Evolutionary conservation across 2,888 invertebrate species (phyloP).

Genomic region (Campoplex nolae): DNA sequence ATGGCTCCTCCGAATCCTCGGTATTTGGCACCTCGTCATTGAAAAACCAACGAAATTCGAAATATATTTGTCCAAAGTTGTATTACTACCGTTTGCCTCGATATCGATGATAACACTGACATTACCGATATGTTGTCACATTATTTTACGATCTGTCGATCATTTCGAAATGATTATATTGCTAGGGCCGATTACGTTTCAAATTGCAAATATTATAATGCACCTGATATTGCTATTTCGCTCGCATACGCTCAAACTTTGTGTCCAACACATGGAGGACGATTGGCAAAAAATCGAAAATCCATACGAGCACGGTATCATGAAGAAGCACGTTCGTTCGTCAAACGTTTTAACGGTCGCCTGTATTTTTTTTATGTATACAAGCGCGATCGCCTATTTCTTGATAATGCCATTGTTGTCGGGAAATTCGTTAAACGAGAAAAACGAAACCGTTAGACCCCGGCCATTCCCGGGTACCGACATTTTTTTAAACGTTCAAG

Average conservation of each 20-base stretch:
- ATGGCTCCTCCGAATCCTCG: conserved; percentile 58
- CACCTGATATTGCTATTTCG: conserved; percentile 35
- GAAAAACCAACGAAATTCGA: conserved; percentile 33
- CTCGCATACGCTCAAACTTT: conserved; percentile 36
- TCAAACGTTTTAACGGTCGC: conserved; percentile 65
- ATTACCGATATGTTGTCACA: neutral
- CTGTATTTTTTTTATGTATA: conserved; percentile 75
- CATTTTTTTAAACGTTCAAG: conserved; percentile 66
- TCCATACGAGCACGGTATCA: conserved; percentile 60
- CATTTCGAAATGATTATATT: conserved; percentile 17
- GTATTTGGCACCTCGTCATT: conserved; percentile 53
- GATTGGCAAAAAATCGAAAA: conserved; percentile 67
- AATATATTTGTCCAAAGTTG: conserved; percentile 28
- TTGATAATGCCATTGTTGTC: conserved; percentile 38
- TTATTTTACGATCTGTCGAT: conserved; percentile 6
- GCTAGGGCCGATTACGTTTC: conserved; percentile 52
- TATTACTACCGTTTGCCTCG: conserved; percentile 28
- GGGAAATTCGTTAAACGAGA: conserved; percentile 45
- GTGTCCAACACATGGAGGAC: conserved; percentile 58
- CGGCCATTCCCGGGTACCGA: conserved; percentile 76
- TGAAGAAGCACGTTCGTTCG: conserved; percentile 46
- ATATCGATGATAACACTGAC: conserved; percentile 11
- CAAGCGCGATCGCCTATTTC: conserved; percentile 70
- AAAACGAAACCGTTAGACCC: conserved; percentile 71
- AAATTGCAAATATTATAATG: conserved; percentile 34